Evolutionary conservation across 2,797 vertebrate genomes (phyloP).

Genomic region (Chiloscyllium punctatum): DNA sequence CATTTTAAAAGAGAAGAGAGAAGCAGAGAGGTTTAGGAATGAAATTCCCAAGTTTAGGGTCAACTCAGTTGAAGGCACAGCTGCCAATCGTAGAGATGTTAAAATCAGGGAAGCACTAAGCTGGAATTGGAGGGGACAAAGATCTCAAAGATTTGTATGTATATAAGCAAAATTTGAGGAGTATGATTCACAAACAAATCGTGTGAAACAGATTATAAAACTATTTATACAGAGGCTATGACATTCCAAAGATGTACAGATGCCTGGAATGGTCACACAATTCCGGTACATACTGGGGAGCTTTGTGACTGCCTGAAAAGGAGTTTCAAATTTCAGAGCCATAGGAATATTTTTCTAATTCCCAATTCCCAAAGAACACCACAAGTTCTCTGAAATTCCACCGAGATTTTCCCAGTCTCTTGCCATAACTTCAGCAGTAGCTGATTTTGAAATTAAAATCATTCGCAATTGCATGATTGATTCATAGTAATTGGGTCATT

Average conservation of each 20-base stretch:
- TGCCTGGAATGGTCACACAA: neutral
- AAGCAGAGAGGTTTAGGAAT: no score
- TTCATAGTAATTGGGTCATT: neutral
- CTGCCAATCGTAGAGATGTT: neutral
- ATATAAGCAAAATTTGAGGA: neutral
- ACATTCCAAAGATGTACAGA: neutral
- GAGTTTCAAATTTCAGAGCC: neutral
- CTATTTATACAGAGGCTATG: neutral
- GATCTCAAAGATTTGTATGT: neutral
- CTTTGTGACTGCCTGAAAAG: neutral
- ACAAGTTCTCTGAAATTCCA: neutral
- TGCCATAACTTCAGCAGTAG: neutral
- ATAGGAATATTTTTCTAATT: neutral
- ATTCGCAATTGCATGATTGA: neutral
- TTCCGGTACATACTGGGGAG: neutral
- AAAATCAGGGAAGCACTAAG: neutral
- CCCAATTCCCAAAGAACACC: neutral
- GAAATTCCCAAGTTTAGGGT: no score
- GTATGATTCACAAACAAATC: neutral
- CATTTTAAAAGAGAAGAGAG: no score
- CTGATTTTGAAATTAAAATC: conserved; percentile 2
- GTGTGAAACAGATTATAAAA: neutral
- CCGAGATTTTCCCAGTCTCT: neutral
- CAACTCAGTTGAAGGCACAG: no score
- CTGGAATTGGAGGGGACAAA: neutral